phyloP scores from a whole-genome alignment of 2,888 invertebrate genomes.

The Stenotaenia linearis region DNA sequence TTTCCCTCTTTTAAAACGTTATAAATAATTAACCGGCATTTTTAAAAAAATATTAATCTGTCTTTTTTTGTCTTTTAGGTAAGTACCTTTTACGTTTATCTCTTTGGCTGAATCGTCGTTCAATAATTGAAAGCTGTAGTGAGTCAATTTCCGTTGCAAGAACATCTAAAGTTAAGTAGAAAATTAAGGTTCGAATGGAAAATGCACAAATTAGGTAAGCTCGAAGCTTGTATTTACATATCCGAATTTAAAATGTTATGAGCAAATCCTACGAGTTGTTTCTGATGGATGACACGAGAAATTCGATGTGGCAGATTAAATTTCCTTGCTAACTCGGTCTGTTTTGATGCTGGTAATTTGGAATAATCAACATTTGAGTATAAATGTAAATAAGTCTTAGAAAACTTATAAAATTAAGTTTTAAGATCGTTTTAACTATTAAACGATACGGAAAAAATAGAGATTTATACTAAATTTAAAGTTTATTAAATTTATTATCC shows the following conservation, averaged over 20 bases:
- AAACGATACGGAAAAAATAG: background rate
- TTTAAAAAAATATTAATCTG: background rate
- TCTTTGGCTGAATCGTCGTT: background rate
- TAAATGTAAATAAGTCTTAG: background rate
- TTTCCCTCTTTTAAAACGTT: background rate
- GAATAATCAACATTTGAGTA: background rate
- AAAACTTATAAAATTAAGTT: no score
- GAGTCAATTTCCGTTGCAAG: background rate
- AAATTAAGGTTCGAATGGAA: background rate
- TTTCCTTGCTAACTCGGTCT: background rate
- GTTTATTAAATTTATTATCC: no score
- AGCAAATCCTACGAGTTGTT: background rate
- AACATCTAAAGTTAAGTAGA: background rate
- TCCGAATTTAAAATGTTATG: background rate
- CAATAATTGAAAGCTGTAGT: background rate
- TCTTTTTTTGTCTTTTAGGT: background rate
- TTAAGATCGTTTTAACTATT: no score
- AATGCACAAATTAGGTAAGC: background rate
- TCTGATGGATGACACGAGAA: constrained; percentile 9
- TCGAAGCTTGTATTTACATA: background rate
- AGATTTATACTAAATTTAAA: no score
- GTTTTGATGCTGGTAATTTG: background rate
- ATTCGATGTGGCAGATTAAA: constrained; percentile 21
- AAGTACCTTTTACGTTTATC: background rate
- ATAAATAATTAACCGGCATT: background rate